phyloP scores from a whole-genome alignment of 2,888 invertebrate genomes.

The Ormyrus pomaceus region DNA sequence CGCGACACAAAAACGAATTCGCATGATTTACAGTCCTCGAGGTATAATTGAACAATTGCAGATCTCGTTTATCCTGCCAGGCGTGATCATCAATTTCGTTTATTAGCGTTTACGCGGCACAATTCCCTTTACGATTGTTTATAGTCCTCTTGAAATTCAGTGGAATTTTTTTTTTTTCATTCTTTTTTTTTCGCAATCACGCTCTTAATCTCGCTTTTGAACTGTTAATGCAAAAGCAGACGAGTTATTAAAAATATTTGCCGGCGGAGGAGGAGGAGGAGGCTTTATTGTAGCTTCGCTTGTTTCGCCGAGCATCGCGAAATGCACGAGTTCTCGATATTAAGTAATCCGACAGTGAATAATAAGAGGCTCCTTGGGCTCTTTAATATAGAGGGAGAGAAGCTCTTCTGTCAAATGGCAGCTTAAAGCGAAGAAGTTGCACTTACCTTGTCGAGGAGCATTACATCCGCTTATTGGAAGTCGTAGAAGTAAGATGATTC shows the following conservation, averaged over 20 bases:
- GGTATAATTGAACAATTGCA: slow-evolving; percentile 49
- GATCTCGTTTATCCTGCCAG: slow-evolving; percentile 37
- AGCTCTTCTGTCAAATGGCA: neutral
- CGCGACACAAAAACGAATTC: slow-evolving; percentile 36
- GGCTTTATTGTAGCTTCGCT: too few species aligned
- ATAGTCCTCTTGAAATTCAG: slow-evolving; percentile 2
- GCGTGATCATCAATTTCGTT: slow-evolving; percentile 41
- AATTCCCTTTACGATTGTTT: slow-evolving; percentile 26
- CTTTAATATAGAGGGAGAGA: slow-evolving; percentile 2
- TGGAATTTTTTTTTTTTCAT: neutral
- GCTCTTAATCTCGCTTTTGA: too few species aligned
- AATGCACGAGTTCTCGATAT: neutral
- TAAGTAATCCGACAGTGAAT: slow-evolving; percentile 18
- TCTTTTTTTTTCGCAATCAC: neutral
- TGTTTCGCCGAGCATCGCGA: too few species aligned
- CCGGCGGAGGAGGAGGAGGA: too few species aligned
- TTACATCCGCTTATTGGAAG: slow-evolving; percentile 29
- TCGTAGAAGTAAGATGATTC: slow-evolving; percentile 21
- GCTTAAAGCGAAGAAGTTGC: neutral
- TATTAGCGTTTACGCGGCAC: slow-evolving; percentile 35
- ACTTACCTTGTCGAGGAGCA: neutral
- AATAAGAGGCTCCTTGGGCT: slow-evolving; percentile 13
- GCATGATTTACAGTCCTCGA: slow-evolving; percentile 40
- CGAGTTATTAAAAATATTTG: too few species aligned
- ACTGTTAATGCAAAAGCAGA: too few species aligned